These are phyloP conservation scores for Standfussiana lucernea DNA, from an alignment of 2,888 invertebrate species.

Conservation along the genomic window DNA sequence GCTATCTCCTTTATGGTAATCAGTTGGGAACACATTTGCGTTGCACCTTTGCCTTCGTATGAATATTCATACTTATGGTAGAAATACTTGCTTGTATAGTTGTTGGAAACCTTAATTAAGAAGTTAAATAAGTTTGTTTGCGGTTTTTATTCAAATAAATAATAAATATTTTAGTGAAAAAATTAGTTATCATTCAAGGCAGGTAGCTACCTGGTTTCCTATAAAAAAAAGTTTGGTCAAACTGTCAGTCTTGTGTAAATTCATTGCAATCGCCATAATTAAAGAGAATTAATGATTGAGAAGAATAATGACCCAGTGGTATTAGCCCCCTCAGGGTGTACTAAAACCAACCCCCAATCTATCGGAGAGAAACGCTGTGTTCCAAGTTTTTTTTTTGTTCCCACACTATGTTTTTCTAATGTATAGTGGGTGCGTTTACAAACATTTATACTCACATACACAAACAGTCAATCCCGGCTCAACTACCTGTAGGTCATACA, in stretches of 20 bases:
- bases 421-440: no score
- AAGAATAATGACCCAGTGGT: no score
- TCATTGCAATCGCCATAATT: neutral
- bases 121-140: conserved; percentile 31
- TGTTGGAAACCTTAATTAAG: conserved; percentile 41
- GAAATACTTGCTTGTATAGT: conserved; percentile 36
- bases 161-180: neutral
- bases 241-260: neutral
- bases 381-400: no score
- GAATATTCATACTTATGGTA: conserved; percentile 62
- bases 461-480: no score
- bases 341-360: no score
- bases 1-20: conserved; percentile 63
- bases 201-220: neutral
- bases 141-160: conserved; percentile 9
- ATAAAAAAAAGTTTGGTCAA: neutral
- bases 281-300: no score
- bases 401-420: no score
- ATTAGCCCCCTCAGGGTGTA: no score
- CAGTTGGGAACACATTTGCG: conserved; percentile 48
- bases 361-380: no score
- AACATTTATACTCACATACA: no score
- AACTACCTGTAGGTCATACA: no score
- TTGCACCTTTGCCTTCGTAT: conserved; percentile 63
- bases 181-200: neutral